Evolutionary conservation across 2,797 vertebrate species (phyloP).

Genomic region (Heliangelus exortis): DNA sequence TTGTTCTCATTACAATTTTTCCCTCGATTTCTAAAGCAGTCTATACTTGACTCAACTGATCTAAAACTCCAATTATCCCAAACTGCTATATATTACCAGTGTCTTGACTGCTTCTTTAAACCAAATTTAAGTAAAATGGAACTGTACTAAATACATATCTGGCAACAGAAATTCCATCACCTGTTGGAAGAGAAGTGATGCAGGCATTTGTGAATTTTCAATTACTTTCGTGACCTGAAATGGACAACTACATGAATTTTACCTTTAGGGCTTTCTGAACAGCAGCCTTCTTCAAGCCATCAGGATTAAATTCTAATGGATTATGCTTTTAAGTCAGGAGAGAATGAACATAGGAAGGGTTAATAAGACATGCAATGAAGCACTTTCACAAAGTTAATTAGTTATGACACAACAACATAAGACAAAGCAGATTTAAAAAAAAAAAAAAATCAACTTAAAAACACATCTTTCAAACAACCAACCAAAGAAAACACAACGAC

Average conservation of each 20-base stretch:
- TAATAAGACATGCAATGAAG: constrained; percentile 89
- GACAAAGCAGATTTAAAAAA: background rate
- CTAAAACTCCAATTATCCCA: background rate
- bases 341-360: constrained; percentile 88
- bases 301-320: constrained; percentile 94
- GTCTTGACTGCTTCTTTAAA: background rate
- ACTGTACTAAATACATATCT: background rate
- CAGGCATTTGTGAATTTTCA: constrained; percentile 30
- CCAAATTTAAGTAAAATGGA: background rate
- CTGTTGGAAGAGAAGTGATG: background rate
- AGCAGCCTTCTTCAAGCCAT: constrained; percentile 91
- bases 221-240: constrained; percentile 63
- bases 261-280: constrained; percentile 94
- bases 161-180: constrained; percentile 8
- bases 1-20: background rate
- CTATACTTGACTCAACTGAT: background rate
- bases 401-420: constrained; percentile 73
- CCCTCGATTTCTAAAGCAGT: background rate
- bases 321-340: constrained; percentile 92
- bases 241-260: constrained; percentile 80
- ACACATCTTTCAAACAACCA: constrained; percentile 26
- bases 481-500: constrained; percentile 21
- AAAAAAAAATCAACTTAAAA: background rate
- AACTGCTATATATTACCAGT: background rate
- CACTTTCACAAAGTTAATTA: constrained; percentile 65